Percentiles rank a stretch among this genome's conserved stretches.
These are phyloP conservation scores for Dissostichus mawsoni DNA, from an alignment of 2,113 vertebrate genomes.

Conservation along the genomic window DNA sequence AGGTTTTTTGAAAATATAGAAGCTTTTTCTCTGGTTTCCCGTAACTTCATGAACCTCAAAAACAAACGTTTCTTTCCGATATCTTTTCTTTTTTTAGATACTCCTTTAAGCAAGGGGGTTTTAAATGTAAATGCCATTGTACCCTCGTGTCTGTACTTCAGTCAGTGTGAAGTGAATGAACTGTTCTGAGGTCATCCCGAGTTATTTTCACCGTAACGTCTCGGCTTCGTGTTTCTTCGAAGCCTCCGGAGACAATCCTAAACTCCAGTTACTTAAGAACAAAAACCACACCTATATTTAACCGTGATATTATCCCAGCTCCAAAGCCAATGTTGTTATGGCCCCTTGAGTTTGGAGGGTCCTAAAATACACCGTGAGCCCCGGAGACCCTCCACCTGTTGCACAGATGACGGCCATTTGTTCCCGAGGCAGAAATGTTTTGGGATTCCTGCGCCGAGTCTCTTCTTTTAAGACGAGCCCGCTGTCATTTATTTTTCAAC, in stretches of 20 bases:
- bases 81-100: not conserved
- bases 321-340: conserved; percentile 45
- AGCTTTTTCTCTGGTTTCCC: not conserved
- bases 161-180: conserved; percentile 8
- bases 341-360: conserved; percentile 1
- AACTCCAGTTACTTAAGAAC: conserved; percentile 21
- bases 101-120: no score
- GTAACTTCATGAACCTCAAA: no score
- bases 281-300: conserved; percentile 56
- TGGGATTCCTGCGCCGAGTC: conserved; percentile 39
- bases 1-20: not conserved
- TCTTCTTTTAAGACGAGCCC: conserved; percentile 58
- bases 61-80: fast-evolving
- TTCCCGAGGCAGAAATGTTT: conserved; percentile 29
- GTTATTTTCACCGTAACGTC: conserved; percentile 50
- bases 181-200: conserved; percentile 37
- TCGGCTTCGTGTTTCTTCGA: conserved; percentile 72
- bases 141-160: not conserved
- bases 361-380: conserved; percentile 57
- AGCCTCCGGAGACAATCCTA: conserved; percentile 49
- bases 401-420: conserved; percentile 46
- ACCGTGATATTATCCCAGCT: conserved; percentile 45
- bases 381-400: conserved; percentile 16
- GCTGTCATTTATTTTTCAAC: conserved; percentile 42
- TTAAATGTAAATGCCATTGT: not conserved